A percentile compares a stretch with the other conserved stretches of the same genome.
phyloP scores from a whole-genome alignment of 1,140 invertebrate genomes.

The Drosophila watanabei region DNA sequence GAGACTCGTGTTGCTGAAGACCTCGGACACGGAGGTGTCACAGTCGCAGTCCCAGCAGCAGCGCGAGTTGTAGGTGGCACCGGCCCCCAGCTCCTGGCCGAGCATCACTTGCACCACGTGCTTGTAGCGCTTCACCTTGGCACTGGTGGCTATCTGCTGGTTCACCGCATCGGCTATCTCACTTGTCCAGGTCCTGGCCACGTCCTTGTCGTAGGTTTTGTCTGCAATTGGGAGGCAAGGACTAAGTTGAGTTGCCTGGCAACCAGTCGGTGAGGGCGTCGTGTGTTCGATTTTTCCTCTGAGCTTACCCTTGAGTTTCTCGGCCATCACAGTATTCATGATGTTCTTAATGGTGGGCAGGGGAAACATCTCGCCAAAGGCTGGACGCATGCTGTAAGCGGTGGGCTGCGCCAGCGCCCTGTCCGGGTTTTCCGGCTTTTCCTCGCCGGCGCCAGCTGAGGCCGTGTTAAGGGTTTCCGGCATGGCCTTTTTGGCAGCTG shows the following conservation, averaged over 20 bases:
- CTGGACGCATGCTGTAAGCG: slow-evolving; percentile 73
- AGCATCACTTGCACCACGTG: slow-evolving; percentile 76
- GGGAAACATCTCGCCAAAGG: slow-evolving; percentile 72
- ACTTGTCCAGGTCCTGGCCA: slow-evolving; percentile 59
- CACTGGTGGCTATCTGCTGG: slow-evolving; percentile 60
- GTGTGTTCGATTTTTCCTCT: slow-evolving; percentile 23
- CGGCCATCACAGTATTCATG: slow-evolving; percentile 61
- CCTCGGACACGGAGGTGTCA: slow-evolving; percentile 69
- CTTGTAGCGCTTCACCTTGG: slow-evolving; percentile 68
- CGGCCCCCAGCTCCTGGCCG: slow-evolving; percentile 72
- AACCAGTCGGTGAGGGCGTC: slow-evolving; percentile 4
- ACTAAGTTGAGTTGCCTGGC: slow-evolving; percentile 45
- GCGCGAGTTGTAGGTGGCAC: slow-evolving; percentile 61
- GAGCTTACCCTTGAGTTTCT: slow-evolving; percentile 64
- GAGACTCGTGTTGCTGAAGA: slow-evolving; percentile 68
- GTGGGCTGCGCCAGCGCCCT: slow-evolving; percentile 37
- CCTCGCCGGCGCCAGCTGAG: slow-evolving; percentile 7
- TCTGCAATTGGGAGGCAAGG: slow-evolving; percentile 22
- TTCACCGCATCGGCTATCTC: slow-evolving; percentile 74
- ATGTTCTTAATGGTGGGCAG: slow-evolving; percentile 63
- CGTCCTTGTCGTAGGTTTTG: slow-evolving; percentile 64
- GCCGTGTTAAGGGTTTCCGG: not conserved
- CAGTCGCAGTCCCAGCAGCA: slow-evolving; percentile 77
- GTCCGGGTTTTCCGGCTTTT: slow-evolving; percentile 48
- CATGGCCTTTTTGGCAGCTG: slow-evolving; percentile 11